A percentile compares a stretch with the other conserved stretches of the same genome.
phyloP scores from a whole-genome alignment of 2,797 vertebrate species.

The Apodemus agrarius region DNA sequence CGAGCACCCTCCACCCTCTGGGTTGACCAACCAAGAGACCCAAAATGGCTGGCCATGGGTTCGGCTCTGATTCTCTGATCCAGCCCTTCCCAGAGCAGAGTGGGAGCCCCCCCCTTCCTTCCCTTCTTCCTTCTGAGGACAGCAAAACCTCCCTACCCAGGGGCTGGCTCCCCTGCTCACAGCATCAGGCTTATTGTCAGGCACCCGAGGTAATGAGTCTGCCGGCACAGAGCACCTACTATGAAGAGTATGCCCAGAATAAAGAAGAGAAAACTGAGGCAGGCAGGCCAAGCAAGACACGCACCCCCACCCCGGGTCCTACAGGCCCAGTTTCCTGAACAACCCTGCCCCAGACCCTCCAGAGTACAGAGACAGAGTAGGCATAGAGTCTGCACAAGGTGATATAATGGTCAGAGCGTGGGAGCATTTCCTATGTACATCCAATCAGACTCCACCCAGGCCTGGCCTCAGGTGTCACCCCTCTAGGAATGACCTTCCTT shows the following conservation, averaged over 20 bases:
- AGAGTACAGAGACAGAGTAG: background rate
- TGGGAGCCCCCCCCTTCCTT: background rate
- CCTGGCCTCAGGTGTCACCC: background rate
- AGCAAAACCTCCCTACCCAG: background rate
- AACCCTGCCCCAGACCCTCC: accelerated
- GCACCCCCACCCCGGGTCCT: background rate
- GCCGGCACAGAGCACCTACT: background rate
- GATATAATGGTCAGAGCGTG: background rate
- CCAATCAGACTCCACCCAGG: background rate
- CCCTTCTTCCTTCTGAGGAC: background rate
- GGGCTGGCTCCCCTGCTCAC: background rate
- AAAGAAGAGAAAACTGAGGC: background rate
- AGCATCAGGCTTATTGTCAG: background rate
- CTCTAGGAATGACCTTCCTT: background rate
- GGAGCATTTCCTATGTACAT: background rate
- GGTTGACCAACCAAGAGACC: background rate
- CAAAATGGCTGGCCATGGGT: background rate
- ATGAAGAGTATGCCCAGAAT: background rate
- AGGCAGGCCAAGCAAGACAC: background rate
- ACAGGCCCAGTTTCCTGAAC: background rate
- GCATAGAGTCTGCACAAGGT: background rate
- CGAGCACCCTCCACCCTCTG: no score
- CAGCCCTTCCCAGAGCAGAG: accelerated
- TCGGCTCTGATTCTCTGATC: background rate
- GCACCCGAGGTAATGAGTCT: background rate